Evolutionary conservation across 2,888 invertebrate genomes (phyloP).

Genomic region (Cantharis flavilabris): DNA sequence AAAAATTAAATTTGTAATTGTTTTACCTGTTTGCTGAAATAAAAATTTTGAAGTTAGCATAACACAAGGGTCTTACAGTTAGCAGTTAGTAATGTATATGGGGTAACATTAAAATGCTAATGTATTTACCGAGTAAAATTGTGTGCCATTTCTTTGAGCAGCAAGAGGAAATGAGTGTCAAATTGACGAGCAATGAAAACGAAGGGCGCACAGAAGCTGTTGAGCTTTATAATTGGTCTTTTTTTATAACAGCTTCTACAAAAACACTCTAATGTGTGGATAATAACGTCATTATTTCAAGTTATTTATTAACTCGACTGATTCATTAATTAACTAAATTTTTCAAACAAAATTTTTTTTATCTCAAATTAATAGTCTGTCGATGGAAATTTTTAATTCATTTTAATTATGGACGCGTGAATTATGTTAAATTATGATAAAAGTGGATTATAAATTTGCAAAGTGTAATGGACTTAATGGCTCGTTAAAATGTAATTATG

Average conservation of each 20-base stretch:
- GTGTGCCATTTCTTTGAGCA: constrained; percentile 39
- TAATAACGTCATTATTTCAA: not conserved
- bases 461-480: not conserved
- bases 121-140: constrained; percentile 41
- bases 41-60: not conserved
- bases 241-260: not conserved
- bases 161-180: constrained; percentile 33
- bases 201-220: constrained; percentile 19
- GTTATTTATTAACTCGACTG: not conserved
- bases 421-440: not conserved
- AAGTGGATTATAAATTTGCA: not conserved
- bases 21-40: not conserved
- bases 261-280: not conserved
- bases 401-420: not conserved
- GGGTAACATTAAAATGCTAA: constrained; percentile 47
- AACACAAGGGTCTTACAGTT: constrained; percentile 34
- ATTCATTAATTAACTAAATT: not conserved
- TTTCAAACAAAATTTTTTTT: not conserved
- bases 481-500: not conserved
- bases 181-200: constrained; percentile 27
- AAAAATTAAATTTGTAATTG: not conserved
- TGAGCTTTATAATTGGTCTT: not conserved
- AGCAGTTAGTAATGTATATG: constrained; percentile 41
- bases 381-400: not conserved
- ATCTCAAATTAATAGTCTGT: not conserved